Percentiles rank a stretch among this genome's conserved stretches.
phyloP scores from a whole-genome alignment of 2,797 vertebrate genomes.

The Adelosebastes latens region DNA sequence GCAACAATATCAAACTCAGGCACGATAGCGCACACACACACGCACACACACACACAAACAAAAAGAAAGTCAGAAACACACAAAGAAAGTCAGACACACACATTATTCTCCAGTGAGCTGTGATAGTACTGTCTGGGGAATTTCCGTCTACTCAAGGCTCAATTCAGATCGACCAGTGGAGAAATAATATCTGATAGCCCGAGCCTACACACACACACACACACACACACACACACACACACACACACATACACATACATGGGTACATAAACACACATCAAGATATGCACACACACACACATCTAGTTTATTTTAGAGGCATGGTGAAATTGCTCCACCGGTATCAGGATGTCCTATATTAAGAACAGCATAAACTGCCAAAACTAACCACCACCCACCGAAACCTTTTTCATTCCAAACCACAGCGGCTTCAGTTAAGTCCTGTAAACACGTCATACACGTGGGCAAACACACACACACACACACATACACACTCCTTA shows the following conservation, averaged over 20 bases:
- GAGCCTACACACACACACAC: not conserved
- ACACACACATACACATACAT: not conserved
- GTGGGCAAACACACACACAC: not conserved
- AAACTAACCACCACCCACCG: conserved; percentile 20
- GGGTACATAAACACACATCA: not conserved
- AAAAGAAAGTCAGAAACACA: not conserved
- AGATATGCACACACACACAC: not conserved
- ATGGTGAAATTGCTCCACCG: not conserved
- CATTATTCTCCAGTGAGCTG: conserved; percentile 14
- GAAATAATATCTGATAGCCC: conserved; percentile 24
- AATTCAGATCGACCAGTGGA: conserved; percentile 24
- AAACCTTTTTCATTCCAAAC: conserved; percentile 15
- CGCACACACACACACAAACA: not conserved
- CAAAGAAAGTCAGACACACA: conserved; percentile 6
- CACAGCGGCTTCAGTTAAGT: conserved; percentile 3
- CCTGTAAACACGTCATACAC: not conserved
- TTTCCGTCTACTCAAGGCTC: conserved; percentile 33
- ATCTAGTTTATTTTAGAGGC: conserved; percentile 15
- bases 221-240: not conserved
- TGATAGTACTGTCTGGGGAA: conserved; percentile 45
- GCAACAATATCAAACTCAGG: not conserved
- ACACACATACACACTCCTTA: conserved; percentile 65
- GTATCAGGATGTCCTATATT: conserved; percentile 28
- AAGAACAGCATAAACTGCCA: conserved; percentile 18
- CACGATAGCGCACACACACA: not conserved